Percentiles rank a stretch among this genome's conserved stretches.
Conservation (phyloP, 2,797 vertebrate species). For the Pantherophis vulpinus region DNA sequence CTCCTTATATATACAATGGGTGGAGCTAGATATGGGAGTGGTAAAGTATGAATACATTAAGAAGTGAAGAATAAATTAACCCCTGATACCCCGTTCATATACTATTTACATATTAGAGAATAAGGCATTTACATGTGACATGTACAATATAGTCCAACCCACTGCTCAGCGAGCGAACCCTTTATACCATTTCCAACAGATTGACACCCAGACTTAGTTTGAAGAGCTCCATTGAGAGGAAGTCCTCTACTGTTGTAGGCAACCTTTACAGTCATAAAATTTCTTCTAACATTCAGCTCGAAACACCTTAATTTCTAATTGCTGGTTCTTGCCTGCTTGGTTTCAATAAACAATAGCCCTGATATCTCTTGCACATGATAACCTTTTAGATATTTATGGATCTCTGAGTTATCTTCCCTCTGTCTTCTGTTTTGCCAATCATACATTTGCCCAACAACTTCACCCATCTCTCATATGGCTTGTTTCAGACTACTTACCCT, state of each 20-base stretch:
- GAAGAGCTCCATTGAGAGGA: background rate
- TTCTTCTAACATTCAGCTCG: background rate
- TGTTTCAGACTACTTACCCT: background rate
- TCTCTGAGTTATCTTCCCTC: background rate
- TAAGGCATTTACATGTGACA: no score
- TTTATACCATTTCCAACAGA: background rate
- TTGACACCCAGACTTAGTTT: background rate
- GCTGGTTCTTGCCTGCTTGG: background rate
- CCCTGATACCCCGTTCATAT: no score
- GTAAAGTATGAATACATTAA: no score
- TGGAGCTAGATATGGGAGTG: no score
- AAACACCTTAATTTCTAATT: background rate
- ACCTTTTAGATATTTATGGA: no score
- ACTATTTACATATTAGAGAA: no score
- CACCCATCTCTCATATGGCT: background rate
- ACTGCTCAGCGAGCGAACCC: background rate
- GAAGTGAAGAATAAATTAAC: no score
- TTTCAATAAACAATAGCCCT: background rate
- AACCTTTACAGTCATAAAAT: background rate
- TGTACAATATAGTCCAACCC: background rate
- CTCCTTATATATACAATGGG: no score
- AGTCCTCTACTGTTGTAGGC: background rate
- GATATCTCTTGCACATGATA: no score
- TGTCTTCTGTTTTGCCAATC: background rate
- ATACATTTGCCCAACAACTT: background rate